Evolutionary conservation across 2,797 vertebrate genomes (phyloP).

Genomic region (Micrastur ruficollis): DNA sequence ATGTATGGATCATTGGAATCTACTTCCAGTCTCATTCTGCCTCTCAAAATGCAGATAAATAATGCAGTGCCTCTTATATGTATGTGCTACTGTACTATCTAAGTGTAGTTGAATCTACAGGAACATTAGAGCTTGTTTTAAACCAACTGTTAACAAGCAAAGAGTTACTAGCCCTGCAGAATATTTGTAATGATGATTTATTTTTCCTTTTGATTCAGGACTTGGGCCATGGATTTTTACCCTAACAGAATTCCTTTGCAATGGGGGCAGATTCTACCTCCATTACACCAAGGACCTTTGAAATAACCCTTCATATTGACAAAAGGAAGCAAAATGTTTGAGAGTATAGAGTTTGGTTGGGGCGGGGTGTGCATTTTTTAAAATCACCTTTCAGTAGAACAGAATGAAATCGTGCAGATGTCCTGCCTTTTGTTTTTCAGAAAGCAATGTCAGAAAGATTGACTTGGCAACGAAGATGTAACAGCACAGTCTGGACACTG

Average conservation of each 20-base stretch:
- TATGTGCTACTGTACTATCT: neutral
- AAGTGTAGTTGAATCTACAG: neutral
- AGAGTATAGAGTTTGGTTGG: neutral
- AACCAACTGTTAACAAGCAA: neutral
- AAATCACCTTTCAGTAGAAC: neutral
- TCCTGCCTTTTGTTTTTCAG: slow-evolving; percentile 44
- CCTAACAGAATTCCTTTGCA: neutral
- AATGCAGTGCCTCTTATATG: neutral
- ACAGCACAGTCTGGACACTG: slow-evolving; percentile 1
- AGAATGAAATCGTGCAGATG: slow-evolving; percentile 22
- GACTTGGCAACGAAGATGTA: slow-evolving; percentile 30
- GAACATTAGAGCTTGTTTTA: neutral
- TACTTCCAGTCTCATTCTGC: neutral
- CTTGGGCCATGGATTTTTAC: neutral
- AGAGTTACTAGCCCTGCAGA: neutral
- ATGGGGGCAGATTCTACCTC: neutral
- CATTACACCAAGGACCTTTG: neutral
- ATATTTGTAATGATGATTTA: neutral
- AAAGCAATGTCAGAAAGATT: slow-evolving; percentile 50
- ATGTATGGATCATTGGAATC: neutral
- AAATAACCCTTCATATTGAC: neutral
- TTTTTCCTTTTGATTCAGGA: neutral
- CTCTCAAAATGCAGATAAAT: neutral
- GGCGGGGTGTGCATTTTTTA: neutral
- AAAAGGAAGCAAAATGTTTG: neutral